phyloP scores from a whole-genome alignment of 1,140 invertebrate species.

The Danaus plexippus region DNA sequence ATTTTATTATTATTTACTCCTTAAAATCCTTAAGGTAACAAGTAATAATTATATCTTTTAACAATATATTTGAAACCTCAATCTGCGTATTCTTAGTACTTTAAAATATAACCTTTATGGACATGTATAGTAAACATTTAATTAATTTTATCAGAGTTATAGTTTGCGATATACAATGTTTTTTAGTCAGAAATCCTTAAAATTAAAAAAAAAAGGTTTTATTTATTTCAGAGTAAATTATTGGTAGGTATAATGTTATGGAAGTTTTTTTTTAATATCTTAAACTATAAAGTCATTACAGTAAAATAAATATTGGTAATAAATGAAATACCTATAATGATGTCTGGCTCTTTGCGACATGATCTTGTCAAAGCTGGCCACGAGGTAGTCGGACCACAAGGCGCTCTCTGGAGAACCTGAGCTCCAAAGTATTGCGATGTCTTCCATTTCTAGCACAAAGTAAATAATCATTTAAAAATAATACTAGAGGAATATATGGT shows the following conservation, averaged over 20 bases:
- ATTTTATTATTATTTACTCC: conserved; percentile 5
- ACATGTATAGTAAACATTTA: too few species aligned
- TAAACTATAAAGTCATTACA: background rate
- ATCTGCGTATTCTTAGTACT: too few species aligned
- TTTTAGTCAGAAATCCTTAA: too few species aligned
- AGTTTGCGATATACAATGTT: too few species aligned
- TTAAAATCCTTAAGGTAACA: background rate
- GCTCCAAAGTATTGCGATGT: conserved; percentile 84
- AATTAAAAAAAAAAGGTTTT: too few species aligned
- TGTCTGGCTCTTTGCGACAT: conserved; percentile 81
- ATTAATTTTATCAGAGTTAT: too few species aligned
- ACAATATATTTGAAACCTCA: too few species aligned
- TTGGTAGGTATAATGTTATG: background rate
- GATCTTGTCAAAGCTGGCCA: conserved; percentile 85
- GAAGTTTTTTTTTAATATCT: background rate
- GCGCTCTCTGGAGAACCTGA: conserved; percentile 81
- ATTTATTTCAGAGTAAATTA: background rate
- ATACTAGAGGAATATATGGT: too few species aligned
- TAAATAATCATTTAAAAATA: too few species aligned
- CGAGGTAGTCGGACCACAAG: conserved; percentile 85
- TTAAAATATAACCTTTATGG: too few species aligned
- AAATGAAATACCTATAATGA: conserved; percentile 75
- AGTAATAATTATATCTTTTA: too few species aligned
- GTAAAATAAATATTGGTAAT: background rate
- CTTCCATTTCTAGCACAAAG: conserved; percentile 76